Evolutionary conservation across 1,140 invertebrate species (phyloP).

Genomic region (Bombus superbus): DNA sequence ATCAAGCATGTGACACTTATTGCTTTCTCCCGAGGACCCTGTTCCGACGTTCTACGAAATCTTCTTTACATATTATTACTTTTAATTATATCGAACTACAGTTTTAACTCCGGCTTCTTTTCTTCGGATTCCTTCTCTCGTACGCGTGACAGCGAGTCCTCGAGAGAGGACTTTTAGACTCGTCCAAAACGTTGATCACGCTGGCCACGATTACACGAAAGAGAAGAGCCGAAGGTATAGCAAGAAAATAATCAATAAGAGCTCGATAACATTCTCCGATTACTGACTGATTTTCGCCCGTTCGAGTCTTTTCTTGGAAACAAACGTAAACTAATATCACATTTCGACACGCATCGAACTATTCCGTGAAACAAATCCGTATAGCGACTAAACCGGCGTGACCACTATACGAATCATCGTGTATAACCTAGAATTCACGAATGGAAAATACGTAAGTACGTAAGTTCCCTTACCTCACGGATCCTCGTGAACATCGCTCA

Average conservation of each 20-base stretch:
- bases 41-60: not conserved
- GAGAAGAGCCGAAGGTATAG: not conserved
- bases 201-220: no score
- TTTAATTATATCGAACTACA: not conserved
- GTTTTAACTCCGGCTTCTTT: not conserved
- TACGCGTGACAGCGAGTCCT: no score
- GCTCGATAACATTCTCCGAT: slow-evolving; percentile 1
- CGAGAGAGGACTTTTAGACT: no score
- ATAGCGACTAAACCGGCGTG: not conserved
- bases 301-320: not conserved
- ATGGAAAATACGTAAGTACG: not conserved
- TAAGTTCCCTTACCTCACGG: slow-evolving; percentile 43
- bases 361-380: not conserved
- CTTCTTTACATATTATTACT: not conserved
- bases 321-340: slow-evolving; percentile 3
- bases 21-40: no score
- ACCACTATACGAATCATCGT: not conserved
- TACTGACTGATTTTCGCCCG: not conserved
- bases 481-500: slow-evolving; percentile 47
- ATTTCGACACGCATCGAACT: not conserved
- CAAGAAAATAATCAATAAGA: slow-evolving; percentile 4
- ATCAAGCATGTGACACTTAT: no score
- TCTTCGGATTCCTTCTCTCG: not conserved
- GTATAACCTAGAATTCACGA: not conserved
- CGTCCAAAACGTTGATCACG: no score